phyloP scores from a whole-genome alignment of 2,888 invertebrate genomes.

The Phania funesta region DNA sequence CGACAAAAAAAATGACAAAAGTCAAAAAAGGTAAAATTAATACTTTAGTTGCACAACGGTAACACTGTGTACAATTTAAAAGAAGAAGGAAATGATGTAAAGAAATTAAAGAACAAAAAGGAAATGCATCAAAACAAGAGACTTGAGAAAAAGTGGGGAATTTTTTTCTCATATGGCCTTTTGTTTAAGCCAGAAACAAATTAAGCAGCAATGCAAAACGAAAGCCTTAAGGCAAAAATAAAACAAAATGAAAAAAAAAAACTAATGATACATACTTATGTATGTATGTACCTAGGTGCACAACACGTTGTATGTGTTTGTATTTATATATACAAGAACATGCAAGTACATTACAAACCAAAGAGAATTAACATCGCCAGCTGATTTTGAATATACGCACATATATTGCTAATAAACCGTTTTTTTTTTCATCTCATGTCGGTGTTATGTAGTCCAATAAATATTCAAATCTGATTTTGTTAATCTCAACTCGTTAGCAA shows the following conservation, averaged over 20 bases:
- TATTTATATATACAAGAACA: neutral
- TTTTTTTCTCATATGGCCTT: constrained; percentile 17
- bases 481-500: too few relatives aligned
- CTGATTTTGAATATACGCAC: neutral
- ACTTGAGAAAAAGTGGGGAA: constrained; percentile 28
- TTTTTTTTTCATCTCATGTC: too few relatives aligned
- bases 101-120: constrained; percentile 32
- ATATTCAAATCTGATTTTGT: too few relatives aligned
- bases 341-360: neutral
- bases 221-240: neutral
- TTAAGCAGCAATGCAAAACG: neutral
- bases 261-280: neutral
- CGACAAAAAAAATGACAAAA: too few relatives aligned
- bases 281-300: neutral
- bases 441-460: too few relatives aligned
- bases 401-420: too few relatives aligned
- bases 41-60: too few relatives aligned
- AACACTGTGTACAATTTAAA: neutral
- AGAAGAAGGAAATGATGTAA: constrained; percentile 22
- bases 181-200: constrained; percentile 26
- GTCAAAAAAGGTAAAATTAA: too few relatives aligned
- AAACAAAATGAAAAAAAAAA: neutral
- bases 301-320: neutral
- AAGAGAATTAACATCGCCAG: neutral
- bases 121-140: constrained; percentile 41